Percentiles rank a stretch among this genome's conserved stretches.
These are phyloP conservation scores for Brachymystax lenok DNA, from an alignment of 2,797 vertebrate species.

Conservation along the genomic window DNA sequence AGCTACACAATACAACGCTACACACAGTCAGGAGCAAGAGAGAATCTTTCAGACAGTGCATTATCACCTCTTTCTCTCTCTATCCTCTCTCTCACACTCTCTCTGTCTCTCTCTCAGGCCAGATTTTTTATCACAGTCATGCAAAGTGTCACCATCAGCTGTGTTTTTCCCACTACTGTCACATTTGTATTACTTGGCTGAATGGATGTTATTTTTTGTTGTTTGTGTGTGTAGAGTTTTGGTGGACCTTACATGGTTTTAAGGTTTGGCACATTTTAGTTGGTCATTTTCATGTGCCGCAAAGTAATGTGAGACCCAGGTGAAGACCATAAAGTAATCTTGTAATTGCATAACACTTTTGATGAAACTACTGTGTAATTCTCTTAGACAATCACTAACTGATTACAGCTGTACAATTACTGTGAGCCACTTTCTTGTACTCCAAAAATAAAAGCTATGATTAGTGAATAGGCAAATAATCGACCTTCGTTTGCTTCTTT, in stretches of 20 bases:
- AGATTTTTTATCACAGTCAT: not conserved
- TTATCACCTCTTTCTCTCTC: not conserved
- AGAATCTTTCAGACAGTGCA: not conserved
- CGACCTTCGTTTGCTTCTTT: not conserved
- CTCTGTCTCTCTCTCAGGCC: not conserved
- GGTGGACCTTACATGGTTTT: not conserved
- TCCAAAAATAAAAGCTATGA: constrained; percentile 1
- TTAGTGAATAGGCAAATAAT: not conserved
- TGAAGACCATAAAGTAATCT: not conserved
- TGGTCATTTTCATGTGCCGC: not conserved
- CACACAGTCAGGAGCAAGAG: not conserved
- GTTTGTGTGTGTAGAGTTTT: not conserved
- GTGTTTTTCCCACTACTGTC: not conserved
- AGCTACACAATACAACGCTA: not conserved
- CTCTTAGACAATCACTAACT: constrained; percentile 1
- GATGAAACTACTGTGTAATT: not conserved
- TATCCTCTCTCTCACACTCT: not conserved
- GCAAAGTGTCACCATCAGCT: not conserved
- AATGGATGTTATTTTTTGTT: not conserved
- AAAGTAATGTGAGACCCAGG: not conserved
- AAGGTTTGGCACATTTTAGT: not conserved
- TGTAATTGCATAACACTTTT: not conserved
- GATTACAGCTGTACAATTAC: constrained; percentile 2
- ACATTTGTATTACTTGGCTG: not conserved
- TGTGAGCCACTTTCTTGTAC: not conserved